Conservation (phyloP, 2,888 invertebrate genomes). For the Tetanocera ferruginea region DNA sequence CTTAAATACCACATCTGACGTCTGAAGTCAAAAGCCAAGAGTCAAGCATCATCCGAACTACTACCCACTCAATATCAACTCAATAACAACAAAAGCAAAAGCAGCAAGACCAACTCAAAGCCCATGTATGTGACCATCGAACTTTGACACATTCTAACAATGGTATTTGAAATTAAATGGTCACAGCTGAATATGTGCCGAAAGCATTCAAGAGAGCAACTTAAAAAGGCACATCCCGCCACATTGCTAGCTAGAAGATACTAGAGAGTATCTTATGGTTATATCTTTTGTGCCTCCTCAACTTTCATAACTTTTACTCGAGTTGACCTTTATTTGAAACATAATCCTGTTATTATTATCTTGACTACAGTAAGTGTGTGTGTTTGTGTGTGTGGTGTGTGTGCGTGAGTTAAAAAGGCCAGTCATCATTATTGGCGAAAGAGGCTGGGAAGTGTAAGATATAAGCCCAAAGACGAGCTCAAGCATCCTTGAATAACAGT, state of each 20-base stretch:
- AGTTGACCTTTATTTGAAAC: slow-evolving; percentile 40
- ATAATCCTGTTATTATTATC: slow-evolving; percentile 33
- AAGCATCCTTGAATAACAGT: slow-evolving; percentile 18
- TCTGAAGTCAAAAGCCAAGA: slow-evolving; percentile 13
- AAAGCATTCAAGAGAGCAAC: background rate
- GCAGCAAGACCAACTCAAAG: background rate
- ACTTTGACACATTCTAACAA: slow-evolving; percentile 17
- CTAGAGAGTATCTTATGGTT: background rate
- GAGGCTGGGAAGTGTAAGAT: background rate
- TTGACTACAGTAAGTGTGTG: background rate
- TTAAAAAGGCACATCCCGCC: background rate
- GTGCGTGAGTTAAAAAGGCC: background rate
- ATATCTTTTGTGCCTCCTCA: background rate
- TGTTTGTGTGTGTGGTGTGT: background rate
- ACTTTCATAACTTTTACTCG: slow-evolving; percentile 32
- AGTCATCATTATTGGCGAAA: no score
- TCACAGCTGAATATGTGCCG: background rate
- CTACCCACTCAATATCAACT: background rate
- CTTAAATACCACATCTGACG: slow-evolving; percentile 22
- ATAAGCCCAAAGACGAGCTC: slow-evolving; percentile 1
- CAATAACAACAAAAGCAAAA: background rate
- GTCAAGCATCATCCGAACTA: background rate
- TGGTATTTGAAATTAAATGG: slow-evolving; percentile 22
- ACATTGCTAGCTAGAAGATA: background rate
- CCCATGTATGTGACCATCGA: background rate